Conservation (phyloP, 2,888 invertebrate species). For the Neria commutata region DNA sequence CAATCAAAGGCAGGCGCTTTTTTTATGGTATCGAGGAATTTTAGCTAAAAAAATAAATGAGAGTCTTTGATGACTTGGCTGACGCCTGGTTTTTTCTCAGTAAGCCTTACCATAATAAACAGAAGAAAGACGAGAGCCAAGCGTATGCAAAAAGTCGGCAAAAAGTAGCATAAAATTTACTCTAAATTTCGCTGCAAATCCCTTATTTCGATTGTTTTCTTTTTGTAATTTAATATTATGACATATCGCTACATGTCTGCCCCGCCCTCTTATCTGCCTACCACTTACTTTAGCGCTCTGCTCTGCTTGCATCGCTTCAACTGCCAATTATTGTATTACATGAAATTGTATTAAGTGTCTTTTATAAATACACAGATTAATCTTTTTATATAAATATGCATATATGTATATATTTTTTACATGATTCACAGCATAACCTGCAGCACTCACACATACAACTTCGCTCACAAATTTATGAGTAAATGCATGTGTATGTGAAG, state of each 20-base stretch:
- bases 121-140: no score
- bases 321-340: slow-evolving; percentile 39
- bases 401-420: no score
- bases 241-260: slow-evolving; percentile 9
- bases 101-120: no score
- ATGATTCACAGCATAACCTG: no score
- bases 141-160: slow-evolving; percentile 1
- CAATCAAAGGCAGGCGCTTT: no score
- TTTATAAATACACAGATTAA: no score
- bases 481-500: neutral
- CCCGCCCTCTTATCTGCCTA: neutral
- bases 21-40: no score
- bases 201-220: slow-evolving; percentile 35
- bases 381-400: no score
- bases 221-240: slow-evolving; percentile 32
- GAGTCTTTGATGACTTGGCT: no score
- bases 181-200: slow-evolving; percentile 41
- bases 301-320: slow-evolving; percentile 2
- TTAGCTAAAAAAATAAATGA: no score
- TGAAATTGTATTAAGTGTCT: slow-evolving; percentile 42
- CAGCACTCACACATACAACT: neutral
- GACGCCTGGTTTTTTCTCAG: no score
- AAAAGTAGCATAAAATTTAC: slow-evolving; percentile 33
- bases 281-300: neutral
- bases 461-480: neutral